Conservation (phyloP, 1,140 invertebrate species). For the Wiebesia pumilae region DNA sequence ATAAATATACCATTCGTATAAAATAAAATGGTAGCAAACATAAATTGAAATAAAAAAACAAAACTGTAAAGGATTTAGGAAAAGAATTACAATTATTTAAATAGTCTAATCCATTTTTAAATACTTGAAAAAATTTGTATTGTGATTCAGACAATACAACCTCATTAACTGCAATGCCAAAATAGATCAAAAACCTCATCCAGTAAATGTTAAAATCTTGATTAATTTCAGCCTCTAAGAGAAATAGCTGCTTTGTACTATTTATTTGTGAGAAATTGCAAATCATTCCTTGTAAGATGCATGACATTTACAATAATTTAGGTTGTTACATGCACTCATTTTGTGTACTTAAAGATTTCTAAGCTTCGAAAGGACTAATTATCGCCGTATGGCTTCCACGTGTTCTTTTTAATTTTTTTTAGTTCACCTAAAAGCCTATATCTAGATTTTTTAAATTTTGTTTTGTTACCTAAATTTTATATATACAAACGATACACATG, state of each 20-base stretch:
- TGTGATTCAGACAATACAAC: neutral
- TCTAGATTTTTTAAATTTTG: neutral
- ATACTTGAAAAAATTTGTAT: neutral
- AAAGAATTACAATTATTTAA: neutral
- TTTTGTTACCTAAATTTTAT: neutral
- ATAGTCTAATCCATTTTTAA: neutral
- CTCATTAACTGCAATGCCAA: conserved; percentile 38
- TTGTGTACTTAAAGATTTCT: neutral
- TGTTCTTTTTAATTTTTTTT: neutral
- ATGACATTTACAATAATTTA: conserved; percentile 65
- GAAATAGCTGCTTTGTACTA: conserved; percentile 52
- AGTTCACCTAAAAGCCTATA: neutral
- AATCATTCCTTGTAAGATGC: conserved; percentile 65
- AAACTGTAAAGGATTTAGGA: neutral
- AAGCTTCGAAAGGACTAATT: neutral
- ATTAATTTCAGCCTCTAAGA: conserved; percentile 44
- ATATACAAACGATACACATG: neutral
- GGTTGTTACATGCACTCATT: conserved; percentile 29
- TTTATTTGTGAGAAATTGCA: conserved; percentile 59
- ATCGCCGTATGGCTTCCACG: conserved; percentile 21
- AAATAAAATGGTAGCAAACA: too few species aligned
- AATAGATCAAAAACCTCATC: conserved; percentile 45
- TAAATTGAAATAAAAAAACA: too few species aligned
- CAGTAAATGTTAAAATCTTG: conserved; percentile 16
- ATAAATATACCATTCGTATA: too few species aligned